A percentile compares a stretch with the other conserved stretches of the same genome.
These are phyloP conservation scores for Misgurnus mizolepis DNA, from an alignment of 2,113 vertebrate species.

Conservation along the genomic window DNA sequence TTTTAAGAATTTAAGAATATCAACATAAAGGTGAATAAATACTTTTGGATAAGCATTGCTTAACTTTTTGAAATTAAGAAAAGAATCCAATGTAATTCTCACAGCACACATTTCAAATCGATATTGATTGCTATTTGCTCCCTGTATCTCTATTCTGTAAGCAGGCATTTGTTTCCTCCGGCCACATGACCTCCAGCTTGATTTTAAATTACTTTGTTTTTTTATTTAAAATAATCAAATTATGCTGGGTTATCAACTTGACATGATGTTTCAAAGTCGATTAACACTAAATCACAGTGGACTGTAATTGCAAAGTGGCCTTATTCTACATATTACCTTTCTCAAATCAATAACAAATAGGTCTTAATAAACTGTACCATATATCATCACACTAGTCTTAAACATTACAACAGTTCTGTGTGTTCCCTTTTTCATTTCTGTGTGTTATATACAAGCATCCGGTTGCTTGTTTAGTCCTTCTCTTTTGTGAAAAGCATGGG, in stretches of 20 bases:
- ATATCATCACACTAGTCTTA: not conserved
- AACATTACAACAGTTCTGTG: not conserved
- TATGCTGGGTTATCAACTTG: not conserved
- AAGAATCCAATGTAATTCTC: too few species aligned
- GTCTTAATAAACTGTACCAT: not conserved
- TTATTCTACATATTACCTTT: not conserved
- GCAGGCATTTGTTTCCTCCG: too few species aligned
- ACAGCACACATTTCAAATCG: too few species aligned
- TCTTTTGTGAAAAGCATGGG: not conserved
- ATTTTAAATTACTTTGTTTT: not conserved
- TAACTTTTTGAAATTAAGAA: too few species aligned
- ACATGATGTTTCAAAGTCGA: not conserved
- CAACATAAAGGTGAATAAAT: too few species aligned
- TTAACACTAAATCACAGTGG: not conserved
- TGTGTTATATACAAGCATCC: not conserved
- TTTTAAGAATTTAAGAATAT: too few species aligned
- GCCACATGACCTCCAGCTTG: not conserved
- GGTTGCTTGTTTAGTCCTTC: too few species aligned
- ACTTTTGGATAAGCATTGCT: too few species aligned
- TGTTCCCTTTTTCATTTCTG: not conserved
- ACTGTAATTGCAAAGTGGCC: constrained; percentile 16
- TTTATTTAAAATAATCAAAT: not conserved
- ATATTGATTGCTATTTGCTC: too few species aligned
- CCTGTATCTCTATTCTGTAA: too few species aligned
- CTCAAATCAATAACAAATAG: not conserved